Percentiles rank a stretch among this genome's conserved stretches.
Evolutionary conservation across 2,113 vertebrate genomes (phyloP).

Genomic region (Leiothrix lutea): DNA sequence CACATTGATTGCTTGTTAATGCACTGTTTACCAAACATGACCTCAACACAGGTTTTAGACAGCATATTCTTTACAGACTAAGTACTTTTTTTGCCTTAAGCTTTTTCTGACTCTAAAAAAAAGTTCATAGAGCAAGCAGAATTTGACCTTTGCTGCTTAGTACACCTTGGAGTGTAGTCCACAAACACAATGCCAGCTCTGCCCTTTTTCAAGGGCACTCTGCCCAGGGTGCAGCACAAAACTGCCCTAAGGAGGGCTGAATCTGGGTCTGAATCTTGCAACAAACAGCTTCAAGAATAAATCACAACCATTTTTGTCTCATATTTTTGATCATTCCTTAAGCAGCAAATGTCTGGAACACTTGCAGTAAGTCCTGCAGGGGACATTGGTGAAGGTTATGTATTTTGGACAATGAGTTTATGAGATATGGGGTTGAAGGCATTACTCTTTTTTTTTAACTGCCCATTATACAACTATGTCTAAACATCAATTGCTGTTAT

Average conservation of each 20-base stretch:
- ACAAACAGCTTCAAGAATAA: slow-evolving; percentile 2
- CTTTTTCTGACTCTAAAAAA: neutral
- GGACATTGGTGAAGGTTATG: neutral
- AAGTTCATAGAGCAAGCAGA: neutral
- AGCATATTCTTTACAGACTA: neutral
- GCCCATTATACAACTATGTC: neutral
- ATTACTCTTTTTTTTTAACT: neutral
- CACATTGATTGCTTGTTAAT: neutral
- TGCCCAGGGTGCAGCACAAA: neutral
- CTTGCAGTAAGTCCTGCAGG: neutral
- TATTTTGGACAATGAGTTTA: neutral
- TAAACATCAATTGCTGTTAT: neutral
- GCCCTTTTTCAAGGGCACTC: neutral
- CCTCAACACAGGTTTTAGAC: neutral
- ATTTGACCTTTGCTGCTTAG: neutral
- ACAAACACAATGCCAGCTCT: neutral
- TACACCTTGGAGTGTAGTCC: neutral
- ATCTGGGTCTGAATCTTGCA: neutral
- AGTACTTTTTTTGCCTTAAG: neutral
- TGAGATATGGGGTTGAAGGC: neutral
- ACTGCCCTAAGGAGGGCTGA: neutral
- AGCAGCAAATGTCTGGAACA: neutral
- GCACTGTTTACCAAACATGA: neutral
- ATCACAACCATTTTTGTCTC: neutral
- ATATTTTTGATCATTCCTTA: neutral